These are phyloP conservation scores for Pristionchus mayeri DNA, from an alignment of 2,888 invertebrate species.

Conservation along the genomic window DNA sequence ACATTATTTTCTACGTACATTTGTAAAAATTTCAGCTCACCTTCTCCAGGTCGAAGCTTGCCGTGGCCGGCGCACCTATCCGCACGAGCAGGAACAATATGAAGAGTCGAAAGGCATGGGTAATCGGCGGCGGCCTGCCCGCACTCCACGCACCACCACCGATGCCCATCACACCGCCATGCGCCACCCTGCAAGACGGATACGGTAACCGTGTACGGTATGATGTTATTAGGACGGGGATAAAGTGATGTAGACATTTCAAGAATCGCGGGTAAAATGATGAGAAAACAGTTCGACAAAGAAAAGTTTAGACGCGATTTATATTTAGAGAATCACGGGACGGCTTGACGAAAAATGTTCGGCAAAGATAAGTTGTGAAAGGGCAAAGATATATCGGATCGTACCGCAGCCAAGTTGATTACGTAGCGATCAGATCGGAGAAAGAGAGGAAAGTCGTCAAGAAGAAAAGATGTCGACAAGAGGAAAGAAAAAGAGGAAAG, in stretches of 20 bases:
- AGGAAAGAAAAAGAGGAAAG: constrained; percentile 10
- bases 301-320: too few species aligned
- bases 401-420: neutral
- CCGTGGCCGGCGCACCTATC: constrained; percentile 25
- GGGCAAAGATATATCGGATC: too few species aligned
- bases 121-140: constrained; percentile 31
- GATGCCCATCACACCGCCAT: constrained; percentile 40
- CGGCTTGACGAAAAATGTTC: too few species aligned
- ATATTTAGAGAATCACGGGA: too few species aligned
- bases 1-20: too few species aligned
- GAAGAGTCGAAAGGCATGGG: constrained; percentile 1
- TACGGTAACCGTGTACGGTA: neutral
- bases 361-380: neutral
- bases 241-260: too few species aligned
- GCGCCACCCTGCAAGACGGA: neutral
- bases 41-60: constrained; percentile 47
- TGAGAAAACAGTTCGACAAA: neutral
- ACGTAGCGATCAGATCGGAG: neutral
- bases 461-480: constrained; percentile 15
- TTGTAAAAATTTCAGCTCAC: neutral
- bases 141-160: constrained; percentile 26
- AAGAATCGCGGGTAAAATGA: neutral
- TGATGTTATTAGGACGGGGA: too few species aligned
- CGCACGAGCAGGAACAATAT: constrained; percentile 1
- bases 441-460: neutral